Evolutionary conservation across 2,113 vertebrate species (phyloP).

Genomic region (Cathartes aura): DNA sequence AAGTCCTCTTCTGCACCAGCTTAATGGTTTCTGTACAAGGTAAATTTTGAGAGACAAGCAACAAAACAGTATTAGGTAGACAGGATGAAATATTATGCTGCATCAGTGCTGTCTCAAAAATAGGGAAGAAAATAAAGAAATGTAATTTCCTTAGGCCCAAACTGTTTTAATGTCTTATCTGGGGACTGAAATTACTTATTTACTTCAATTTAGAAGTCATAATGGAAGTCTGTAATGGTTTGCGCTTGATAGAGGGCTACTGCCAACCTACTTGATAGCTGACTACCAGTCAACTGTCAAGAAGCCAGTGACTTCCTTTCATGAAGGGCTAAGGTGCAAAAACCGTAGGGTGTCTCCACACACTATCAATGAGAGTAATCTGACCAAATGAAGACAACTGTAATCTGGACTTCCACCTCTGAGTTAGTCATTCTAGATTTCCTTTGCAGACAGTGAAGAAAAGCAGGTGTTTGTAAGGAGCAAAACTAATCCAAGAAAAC

Average conservation of each 20-base stretch:
- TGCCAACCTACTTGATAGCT: neutral
- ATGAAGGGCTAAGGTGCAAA: neutral
- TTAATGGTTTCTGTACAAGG: neutral
- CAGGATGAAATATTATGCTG: neutral
- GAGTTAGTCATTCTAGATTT: neutral
- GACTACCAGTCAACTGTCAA: neutral
- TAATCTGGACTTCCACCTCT: neutral
- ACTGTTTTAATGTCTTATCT: neutral
- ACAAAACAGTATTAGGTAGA: neutral
- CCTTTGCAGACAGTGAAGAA: neutral
- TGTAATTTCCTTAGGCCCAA: neutral
- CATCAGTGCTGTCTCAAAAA: neutral
- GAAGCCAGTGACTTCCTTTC: neutral
- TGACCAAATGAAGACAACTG: neutral
- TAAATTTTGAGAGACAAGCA: neutral
- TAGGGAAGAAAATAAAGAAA: neutral
- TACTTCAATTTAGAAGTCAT: neutral
- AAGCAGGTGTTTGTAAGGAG: neutral
- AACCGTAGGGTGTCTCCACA: neutral
- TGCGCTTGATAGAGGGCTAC: neutral
- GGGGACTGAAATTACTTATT: neutral
- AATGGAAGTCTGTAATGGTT: neutral
- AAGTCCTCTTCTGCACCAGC: neutral
- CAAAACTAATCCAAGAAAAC: neutral
- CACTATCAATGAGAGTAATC: neutral